A percentile compares a stretch with the other conserved stretches of the same genome.
These are phyloP conservation scores for Malurus cyaneus DNA, from an alignment of 2,113 vertebrate species.

Conservation along the genomic window DNA sequence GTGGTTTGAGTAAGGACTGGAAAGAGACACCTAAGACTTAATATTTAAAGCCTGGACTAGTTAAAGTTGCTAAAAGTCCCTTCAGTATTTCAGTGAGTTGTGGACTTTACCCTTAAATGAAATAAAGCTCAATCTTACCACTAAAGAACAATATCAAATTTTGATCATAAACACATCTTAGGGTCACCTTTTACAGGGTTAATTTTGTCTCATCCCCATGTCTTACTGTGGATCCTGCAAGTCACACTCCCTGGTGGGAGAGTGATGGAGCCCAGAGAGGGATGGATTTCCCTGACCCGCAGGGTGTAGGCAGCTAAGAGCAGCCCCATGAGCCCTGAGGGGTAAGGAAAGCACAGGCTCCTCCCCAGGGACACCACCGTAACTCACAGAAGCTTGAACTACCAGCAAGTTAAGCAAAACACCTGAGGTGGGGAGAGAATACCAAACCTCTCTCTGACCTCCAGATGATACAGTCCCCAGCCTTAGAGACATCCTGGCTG, in stretches of 20 bases:
- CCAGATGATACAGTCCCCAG: background rate
- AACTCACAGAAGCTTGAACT: background rate
- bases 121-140: background rate
- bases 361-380: fast-evolving
- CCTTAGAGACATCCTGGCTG: background rate
- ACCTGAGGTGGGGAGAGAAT: background rate
- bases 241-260: fast-evolving
- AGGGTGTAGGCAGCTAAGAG: background rate
- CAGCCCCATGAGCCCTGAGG: background rate
- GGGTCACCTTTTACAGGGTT: background rate
- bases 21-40: fast-evolving
- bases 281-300: background rate
- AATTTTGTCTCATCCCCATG: background rate
- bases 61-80: background rate
- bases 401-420: background rate
- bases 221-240: background rate
- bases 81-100: background rate
- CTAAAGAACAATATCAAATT: background rate
- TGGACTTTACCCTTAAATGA: background rate
- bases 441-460: background rate
- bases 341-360: background rate
- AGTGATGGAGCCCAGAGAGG: background rate
- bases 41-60: background rate
- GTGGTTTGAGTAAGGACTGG: background rate
- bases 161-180: background rate